Evolutionary conservation across 2,113 vertebrate genomes (phyloP).

Genomic region (Aptenodytes patagonicus): DNA sequence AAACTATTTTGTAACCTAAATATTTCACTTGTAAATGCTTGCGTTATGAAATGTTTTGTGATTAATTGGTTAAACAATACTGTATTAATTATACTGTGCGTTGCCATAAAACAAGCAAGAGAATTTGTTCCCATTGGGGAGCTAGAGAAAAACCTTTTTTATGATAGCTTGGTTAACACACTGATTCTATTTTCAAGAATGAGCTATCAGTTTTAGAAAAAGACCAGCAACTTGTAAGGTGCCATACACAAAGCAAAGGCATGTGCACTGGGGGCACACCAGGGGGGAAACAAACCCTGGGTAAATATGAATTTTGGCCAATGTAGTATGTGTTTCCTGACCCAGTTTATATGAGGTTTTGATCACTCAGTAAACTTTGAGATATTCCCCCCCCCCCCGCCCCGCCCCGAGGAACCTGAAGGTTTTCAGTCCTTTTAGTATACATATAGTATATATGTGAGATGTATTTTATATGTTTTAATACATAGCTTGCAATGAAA

Average conservation of each 20-base stretch:
- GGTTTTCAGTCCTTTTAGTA: neutral
- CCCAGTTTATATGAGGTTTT: neutral
- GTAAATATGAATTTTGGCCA: neutral
- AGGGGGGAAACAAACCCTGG: neutral
- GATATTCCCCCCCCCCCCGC: too few species aligned
- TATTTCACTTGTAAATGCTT: neutral
- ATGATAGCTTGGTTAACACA: neutral
- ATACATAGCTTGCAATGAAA: neutral
- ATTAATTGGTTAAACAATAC: neutral
- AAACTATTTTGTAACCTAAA: neutral
- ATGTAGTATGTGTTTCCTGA: neutral
- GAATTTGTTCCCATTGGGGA: neutral
- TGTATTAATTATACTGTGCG: neutral
- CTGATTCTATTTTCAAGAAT: neutral
- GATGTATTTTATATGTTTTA: neutral
- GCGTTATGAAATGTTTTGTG: neutral
- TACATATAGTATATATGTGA: neutral
- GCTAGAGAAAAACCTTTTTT: neutral
- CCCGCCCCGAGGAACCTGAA: neutral
- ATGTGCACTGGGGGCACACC: rapidly evolving
- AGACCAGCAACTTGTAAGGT: neutral
- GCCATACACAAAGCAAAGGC: neutral
- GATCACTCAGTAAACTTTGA: neutral
- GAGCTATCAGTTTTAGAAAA: neutral
- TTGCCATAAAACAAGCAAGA: neutral